Percentiles rank a stretch among this genome's conserved stretches.
These are phyloP conservation scores for Seriola aureovittata DNA, from an alignment of 2,113 vertebrate species.

Conservation along the genomic window DNA sequence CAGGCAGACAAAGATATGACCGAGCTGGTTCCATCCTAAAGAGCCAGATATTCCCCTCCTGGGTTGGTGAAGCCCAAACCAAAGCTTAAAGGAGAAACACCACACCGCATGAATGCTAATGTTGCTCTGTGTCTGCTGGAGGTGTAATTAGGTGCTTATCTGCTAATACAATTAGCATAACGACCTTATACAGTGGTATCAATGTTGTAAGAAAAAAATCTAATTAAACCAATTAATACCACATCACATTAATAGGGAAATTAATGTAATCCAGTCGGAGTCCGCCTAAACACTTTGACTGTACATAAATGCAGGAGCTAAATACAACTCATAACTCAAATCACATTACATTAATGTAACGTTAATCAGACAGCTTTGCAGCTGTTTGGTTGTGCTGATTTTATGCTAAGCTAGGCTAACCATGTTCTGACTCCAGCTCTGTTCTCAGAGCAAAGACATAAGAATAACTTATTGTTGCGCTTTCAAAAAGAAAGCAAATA, in stretches of 20 bases:
- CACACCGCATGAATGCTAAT: neutral
- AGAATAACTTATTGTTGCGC: neutral
- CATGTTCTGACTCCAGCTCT: too few species aligned
- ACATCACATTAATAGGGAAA: neutral
- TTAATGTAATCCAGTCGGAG: neutral
- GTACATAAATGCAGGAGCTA: neutral
- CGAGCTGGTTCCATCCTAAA: neutral
- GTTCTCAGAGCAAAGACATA: neutral
- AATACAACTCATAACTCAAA: too few species aligned
- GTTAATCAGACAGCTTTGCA: too few species aligned
- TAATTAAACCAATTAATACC: neutral
- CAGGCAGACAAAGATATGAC: neutral
- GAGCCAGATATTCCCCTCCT: neutral
- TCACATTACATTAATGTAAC: too few species aligned
- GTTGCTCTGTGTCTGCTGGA: neutral
- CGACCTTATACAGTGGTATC: neutral
- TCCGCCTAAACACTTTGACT: neutral
- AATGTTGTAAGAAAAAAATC: neutral
- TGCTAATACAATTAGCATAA: neutral
- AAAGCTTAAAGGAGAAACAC: neutral
- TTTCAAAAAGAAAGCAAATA: neutral
- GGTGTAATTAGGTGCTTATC: neutral
- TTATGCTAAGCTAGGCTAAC: neutral
- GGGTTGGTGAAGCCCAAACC: neutral
- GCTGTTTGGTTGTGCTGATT: neutral